These are phyloP conservation scores for Ornithoptera priamus DNA, from an alignment of 2,888 invertebrate species.

Conservation along the genomic window DNA sequence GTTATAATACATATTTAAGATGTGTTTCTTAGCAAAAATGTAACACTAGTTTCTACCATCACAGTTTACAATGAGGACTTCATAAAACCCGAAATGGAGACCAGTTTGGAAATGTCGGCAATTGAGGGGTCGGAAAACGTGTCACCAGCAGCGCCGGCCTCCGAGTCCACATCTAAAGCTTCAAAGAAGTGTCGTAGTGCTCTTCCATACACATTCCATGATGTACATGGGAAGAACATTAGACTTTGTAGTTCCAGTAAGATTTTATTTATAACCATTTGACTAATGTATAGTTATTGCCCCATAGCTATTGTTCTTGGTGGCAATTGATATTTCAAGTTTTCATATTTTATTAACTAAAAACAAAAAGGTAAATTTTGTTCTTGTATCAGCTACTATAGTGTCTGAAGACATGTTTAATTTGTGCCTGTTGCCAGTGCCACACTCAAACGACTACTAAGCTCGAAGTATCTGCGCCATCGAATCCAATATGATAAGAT, in stretches of 20 bases:
- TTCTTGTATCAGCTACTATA: too few species aligned
- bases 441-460: too few species aligned
- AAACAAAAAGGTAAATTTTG: too few species aligned
- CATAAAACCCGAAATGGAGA: constrained; percentile 18
- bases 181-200: constrained; percentile 49
- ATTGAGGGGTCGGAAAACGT: neutral
- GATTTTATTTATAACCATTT: constrained; percentile 2
- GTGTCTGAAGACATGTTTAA: too few species aligned
- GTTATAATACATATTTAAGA: neutral
- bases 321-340: neutral
- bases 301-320: neutral
- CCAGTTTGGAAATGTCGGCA: constrained; percentile 7
- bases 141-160: constrained; percentile 23
- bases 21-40: neutral
- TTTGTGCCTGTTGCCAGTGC: too few species aligned
- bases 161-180: constrained; percentile 5
- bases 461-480: too few species aligned
- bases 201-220: constrained; percentile 85
- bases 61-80: constrained; percentile 22
- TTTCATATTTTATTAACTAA: neutral
- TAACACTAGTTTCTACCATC: neutral
- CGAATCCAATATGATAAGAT: too few species aligned
- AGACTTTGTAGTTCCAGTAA: constrained; percentile 77
- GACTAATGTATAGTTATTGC: neutral
- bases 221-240: constrained; percentile 91